Evolutionary conservation across 2,888 invertebrate genomes (phyloP), one percentile per base, ranked within the genome.

Genomic region (Hoplodrina blanda): DNA sequence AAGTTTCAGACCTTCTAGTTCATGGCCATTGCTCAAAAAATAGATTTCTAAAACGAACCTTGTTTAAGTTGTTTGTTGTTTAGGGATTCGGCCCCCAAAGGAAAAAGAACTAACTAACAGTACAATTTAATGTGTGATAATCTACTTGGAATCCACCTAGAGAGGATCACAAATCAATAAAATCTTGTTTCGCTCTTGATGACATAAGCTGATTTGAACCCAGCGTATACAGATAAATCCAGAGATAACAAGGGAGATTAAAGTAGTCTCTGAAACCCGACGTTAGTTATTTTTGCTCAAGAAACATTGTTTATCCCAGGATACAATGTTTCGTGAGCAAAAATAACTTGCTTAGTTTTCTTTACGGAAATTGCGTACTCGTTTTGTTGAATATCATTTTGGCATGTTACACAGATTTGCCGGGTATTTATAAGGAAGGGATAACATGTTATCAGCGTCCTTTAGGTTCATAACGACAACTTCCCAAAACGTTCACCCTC

Each of bases 241-340:
- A 11, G n/a, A 78, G 63, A 69, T 78, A 81, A 81, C 68, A 74
- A 66, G 66, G 30, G 64, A 79, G 69, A 69, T 79, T 73, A 64
- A 73, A 62, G 30, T 69, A 65, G 66, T 63, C 33, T 55, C 67
- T 54, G 46, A 33, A 67, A 67, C 15, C 20, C 52, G 49, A n/a
- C 50, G 11, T 57, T 69, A 52, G 46, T 56, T 46, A 61, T 61
- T 61, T 72, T 69, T 61, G 46, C 25, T 50, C 52, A 10, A 49
- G 49, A 19, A 62, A 62, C 53, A 62, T 62, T 70, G 41, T 53
- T 17, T 44, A 59, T 76, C 55, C 53, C 33, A 49, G 15, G 56
- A 70, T 70, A 71, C 60, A 70, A 76, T 67, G 52, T 76, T 66
- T 63, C 61, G 55, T 25, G 20, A 70, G 60, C 54, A 66, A 65